Base-by-base conservation (phyloP, 2,888 invertebrate species). In the Octodonta nipae region DNA sequence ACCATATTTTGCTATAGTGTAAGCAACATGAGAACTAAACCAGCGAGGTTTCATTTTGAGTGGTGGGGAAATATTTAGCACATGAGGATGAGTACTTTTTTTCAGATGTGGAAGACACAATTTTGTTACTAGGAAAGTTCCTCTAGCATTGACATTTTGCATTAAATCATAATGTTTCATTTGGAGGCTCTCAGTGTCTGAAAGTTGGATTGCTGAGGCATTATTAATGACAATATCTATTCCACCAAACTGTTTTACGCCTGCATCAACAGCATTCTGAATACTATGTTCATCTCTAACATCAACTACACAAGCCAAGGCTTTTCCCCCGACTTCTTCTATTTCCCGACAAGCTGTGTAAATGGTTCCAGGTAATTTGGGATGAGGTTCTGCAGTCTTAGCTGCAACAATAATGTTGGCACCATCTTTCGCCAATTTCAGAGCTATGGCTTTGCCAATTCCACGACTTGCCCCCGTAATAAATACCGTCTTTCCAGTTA, bases 1-100 rank as follows among this genome's bases (percentile, higher is more conserved):
- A 14, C 93, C 95, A 58, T 89, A 96, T 58, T 96, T 96, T 3
- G 95, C 89, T 79, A 95, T 93, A 1, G 93, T 93, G 62, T 96
- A 96, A 1, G 92, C 93, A 28, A 89, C 83, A 61, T 95, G 86
- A 42, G 80, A 69, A 27, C 75, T 73, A 58, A 95, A 91, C 95
- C 95, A 96, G 45, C 74, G 67, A 1, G 87, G 75, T 46, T 75
- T 72, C 78, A 96, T 72, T 57, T 81, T 86, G 13, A 96, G 65
- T 0, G 95, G 95, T 2, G 96, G 95, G 13, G 92, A 91, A 30
- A 95, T 67, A 60, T 95, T 96, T n/a, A 96, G 68, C 44, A 96
- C 91, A 55, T 95, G 95, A 0, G 91, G 84, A 60, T 92, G 91
- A 37, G 74, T 69, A 43, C 86, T 83, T 54, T 84, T 86, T 57